phyloP scores from a whole-genome alignment of 2,113 vertebrate genomes.

The Acanthisitta chloris region DNA sequence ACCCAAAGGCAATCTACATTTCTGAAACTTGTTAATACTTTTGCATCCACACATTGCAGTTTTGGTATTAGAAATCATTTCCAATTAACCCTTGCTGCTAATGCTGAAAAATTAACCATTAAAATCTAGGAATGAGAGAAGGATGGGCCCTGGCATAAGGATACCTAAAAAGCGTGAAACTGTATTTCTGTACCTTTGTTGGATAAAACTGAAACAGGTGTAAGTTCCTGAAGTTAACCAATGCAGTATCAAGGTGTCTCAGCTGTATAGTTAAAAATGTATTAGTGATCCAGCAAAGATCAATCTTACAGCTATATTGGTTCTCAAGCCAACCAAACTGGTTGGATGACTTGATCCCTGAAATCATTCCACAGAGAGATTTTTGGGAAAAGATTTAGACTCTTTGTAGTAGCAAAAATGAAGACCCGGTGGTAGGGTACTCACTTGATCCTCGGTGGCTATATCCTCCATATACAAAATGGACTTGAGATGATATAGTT shows the following conservation, averaged over 20 bases:
- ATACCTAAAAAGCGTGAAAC: neutral
- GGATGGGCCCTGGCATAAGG: neutral
- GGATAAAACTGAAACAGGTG: neutral
- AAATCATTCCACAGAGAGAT: neutral
- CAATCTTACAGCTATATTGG: neutral
- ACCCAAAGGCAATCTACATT: neutral
- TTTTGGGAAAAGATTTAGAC: neutral
- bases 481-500: neutral
- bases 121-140: neutral
- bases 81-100: neutral
- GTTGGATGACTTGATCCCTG: neutral
- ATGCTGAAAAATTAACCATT: neutral
- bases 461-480: neutral
- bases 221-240: neutral
- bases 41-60: fast-evolving
- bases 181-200: neutral
- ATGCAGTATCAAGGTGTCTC: neutral
- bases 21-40: neutral
- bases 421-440: neutral
- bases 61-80: neutral
- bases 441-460: neutral
- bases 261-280: neutral
- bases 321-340: neutral
- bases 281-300: neutral
- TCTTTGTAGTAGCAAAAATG: neutral